Evolutionary conservation across 2,888 invertebrate genomes (phyloP).

Genomic region (Drosophila anomelani): DNA sequence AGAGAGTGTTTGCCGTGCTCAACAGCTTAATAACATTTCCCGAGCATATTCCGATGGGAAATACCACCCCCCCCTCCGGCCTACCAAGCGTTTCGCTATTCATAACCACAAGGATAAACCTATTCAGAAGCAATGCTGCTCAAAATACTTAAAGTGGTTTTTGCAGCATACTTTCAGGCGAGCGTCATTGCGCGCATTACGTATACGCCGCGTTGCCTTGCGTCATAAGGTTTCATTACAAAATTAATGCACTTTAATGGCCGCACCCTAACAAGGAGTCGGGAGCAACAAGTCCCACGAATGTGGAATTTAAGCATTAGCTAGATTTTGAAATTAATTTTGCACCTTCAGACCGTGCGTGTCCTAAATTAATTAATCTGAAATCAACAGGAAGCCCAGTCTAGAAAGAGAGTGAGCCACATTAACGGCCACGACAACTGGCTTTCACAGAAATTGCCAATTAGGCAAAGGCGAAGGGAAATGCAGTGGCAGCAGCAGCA

Average conservation of each 20-base stretch:
- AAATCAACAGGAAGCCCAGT: slow-evolving; percentile 24
- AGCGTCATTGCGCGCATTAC: slow-evolving; percentile 21
- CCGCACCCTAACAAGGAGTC: slow-evolving; percentile 24
- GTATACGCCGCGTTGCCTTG: slow-evolving; percentile 47
- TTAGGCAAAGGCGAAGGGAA: slow-evolving; percentile 30
- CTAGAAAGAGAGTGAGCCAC: neutral
- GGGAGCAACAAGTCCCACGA: slow-evolving; percentile 57
- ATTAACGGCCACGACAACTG: slow-evolving; percentile 30
- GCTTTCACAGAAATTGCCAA: slow-evolving; percentile 47
- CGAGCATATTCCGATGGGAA: slow-evolving; percentile 11
- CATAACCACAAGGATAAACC: slow-evolving; percentile 46
- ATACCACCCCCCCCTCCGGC: neutral
- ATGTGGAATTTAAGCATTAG: slow-evolving; percentile 14
- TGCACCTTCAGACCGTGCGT: slow-evolving; percentile 50
- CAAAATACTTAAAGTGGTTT: slow-evolving; percentile 11
- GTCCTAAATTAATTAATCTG: slow-evolving; percentile 64
- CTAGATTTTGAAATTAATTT: slow-evolving; percentile 50
- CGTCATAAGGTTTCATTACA: slow-evolving; percentile 63
- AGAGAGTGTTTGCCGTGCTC: slow-evolving; percentile 17
- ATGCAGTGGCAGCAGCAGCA: slow-evolving; percentile 27
- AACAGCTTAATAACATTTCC: slow-evolving; percentile 41
- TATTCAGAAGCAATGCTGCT: slow-evolving; percentile 22
- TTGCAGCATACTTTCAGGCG: slow-evolving; percentile 40
- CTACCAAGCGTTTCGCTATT: slow-evolving; percentile 11
- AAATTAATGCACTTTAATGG: slow-evolving; percentile 66